These are phyloP conservation scores for Limanda limanda DNA, from an alignment of 2,113 vertebrate species.

Conservation along the genomic window DNA sequence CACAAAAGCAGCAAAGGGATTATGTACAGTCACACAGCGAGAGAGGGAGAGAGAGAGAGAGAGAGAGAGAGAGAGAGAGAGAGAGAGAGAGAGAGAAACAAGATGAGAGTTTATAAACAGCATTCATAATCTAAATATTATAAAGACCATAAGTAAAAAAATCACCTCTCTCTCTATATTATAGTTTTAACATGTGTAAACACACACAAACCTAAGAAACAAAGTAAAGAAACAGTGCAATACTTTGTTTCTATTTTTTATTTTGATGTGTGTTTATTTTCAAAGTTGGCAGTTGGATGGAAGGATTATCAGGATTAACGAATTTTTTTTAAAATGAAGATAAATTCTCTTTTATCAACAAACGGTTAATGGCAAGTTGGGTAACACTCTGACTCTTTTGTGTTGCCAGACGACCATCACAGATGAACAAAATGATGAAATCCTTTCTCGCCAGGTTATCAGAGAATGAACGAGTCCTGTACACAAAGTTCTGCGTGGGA, in stretches of 20 bases:
- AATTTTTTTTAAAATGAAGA: too few species aligned
- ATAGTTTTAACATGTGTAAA: background rate
- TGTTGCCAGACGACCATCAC: background rate
- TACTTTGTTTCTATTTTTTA: too few species aligned
- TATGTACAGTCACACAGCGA: conserved; percentile 20
- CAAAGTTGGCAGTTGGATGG: background rate
- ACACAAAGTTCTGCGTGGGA: conserved; percentile 16
- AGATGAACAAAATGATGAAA: conserved; percentile 6
- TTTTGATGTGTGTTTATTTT: background rate
- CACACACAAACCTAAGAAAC: background rate
- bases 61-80: too few species aligned
- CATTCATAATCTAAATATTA: background rate
- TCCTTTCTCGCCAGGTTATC: background rate
- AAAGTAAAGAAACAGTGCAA: too few species aligned
- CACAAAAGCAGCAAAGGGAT: conserved; percentile 50
- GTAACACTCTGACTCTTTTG: background rate
- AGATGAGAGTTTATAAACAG: background rate
- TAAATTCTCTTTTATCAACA: background rate
- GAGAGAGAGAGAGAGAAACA: background rate
- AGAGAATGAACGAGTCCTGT: conserved; percentile 1
- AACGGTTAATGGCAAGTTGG: conserved; percentile 2
- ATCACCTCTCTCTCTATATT: rapidly evolving
- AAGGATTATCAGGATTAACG: background rate
- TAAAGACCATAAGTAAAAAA: background rate
- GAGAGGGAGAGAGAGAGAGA: background rate